Evolutionary conservation across 2,113 vertebrate species (phyloP), one percentile per base, ranked within the genome.

Genomic region (Gorsachius goisagi): DNA sequence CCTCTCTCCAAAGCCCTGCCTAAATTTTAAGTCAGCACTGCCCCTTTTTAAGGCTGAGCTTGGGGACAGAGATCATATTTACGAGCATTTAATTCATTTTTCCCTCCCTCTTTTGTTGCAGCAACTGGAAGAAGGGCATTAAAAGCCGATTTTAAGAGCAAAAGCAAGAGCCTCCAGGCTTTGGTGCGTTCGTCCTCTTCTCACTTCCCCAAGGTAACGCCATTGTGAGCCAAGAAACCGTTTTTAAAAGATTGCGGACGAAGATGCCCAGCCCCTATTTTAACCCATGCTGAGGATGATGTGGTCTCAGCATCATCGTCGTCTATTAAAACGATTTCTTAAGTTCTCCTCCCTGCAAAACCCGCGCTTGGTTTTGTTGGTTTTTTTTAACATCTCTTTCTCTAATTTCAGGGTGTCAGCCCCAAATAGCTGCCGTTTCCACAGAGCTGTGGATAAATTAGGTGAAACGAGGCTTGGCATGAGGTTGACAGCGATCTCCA

Each of bases 41-140:
- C 8, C 33, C 37, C 37, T 58, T 68, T 39, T 15, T 12, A n/a
- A 55, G 37, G 59, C 67, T 18, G 9, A 32, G 20, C 30, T 53
- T 41, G 18, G 33, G 22, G 27, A 21, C 33, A 19, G 0, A 3
- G 16, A 14, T 27, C 3, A 0, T 26, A 6, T 23, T 50, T 60
- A 11, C 11, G 26, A 47, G 13, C 0, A 1, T 79, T 28, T 15
- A 9, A 19, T 41, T 41, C 3, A 1, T 87, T 26, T 2, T 5
- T 2, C 4, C 5, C 8, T 7, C 9, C 7, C 12, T 30, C 2
- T 53, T 66, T 50, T 55, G 27, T 66, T 6, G 5, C 13, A 85
- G 69, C 12, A 27, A 8, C 23, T 15, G 4, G 3, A 67, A 67
- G 35, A 30, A 11, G 1, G 18, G 41, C 47, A 53, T 11, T 19